Evolutionary conservation across 2,797 vertebrate species (phyloP).

Genomic region (Mormyrops boulengeri): DNA sequence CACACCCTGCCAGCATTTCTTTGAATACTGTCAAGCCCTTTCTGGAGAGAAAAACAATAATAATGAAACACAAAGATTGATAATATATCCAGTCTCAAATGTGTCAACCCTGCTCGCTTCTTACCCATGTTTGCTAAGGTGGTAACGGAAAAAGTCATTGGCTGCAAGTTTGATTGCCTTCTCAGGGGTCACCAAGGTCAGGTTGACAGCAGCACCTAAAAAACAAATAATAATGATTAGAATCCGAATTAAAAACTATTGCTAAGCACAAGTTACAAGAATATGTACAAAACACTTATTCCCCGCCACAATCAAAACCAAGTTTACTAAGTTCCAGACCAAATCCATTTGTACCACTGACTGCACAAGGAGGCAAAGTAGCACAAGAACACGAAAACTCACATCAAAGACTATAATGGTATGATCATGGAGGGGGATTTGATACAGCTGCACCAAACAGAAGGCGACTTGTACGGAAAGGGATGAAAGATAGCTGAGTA

Average conservation of each 20-base stretch:
- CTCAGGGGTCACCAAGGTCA: constrained; percentile 74
- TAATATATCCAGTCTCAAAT: background rate
- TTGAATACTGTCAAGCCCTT: constrained; percentile 63
- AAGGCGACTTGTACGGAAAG: background rate
- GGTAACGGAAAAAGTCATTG: constrained; percentile 71
- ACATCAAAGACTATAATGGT: constrained; percentile 14
- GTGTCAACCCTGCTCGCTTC: constrained; percentile 1
- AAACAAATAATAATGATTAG: constrained; percentile 35
- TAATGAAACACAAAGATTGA: background rate
- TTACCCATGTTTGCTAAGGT: constrained; percentile 64
- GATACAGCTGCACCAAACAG: constrained; percentile 15
- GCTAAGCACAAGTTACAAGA: constrained; percentile 11
- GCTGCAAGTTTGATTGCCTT: constrained; percentile 76
- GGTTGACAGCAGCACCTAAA: constrained; percentile 71
- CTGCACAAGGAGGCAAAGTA: constrained; percentile 6
- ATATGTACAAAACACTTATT: constrained; percentile 33
- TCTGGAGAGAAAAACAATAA: constrained; percentile 41
- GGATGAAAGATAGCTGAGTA: constrained; percentile 6
- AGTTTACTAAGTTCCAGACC: constrained; percentile 17
- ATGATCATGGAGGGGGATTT: constrained; percentile 41
- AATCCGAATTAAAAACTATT: background rate
- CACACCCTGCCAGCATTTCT: constrained; percentile 78
- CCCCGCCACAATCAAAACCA: constrained; percentile 49
- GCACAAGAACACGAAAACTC: background rate
- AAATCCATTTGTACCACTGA: constrained; percentile 6